A percentile compares a stretch with the other conserved stretches of the same genome.
phyloP scores from a whole-genome alignment of 2,888 invertebrate species.

The Rhyacophila evoluta region DNA sequence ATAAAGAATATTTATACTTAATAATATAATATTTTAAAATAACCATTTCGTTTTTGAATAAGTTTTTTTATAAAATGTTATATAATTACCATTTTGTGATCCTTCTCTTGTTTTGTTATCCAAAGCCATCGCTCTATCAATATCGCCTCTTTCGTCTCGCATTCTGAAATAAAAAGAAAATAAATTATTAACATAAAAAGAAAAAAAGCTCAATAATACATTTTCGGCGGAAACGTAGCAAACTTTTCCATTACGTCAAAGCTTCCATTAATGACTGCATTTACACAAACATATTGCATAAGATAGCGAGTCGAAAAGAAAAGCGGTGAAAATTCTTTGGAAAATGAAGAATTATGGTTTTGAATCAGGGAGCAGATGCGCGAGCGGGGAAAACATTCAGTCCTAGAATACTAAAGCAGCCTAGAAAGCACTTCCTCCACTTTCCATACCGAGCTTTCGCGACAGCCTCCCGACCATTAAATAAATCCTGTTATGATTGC shows the following conservation, averaged over 20 bases:
- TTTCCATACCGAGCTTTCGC: conserved; percentile 23
- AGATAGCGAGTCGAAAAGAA: conserved; percentile 19
- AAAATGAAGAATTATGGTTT: conserved; percentile 51
- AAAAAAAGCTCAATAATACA: background rate
- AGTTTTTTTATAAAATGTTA: no score
- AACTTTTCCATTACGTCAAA: conserved; percentile 22
- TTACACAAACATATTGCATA: conserved; percentile 24
- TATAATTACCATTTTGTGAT: conserved; percentile 84
- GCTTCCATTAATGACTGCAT: conserved; percentile 13
- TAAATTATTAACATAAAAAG: conserved; percentile 25
- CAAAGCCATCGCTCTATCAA: conserved; percentile 83
- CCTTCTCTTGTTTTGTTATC: conserved; percentile 89
- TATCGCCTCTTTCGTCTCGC: conserved; percentile 88
- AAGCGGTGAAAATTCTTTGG: conserved; percentile 34
- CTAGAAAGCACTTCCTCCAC: conserved; percentile 35
- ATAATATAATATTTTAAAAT: no score
- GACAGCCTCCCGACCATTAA: conserved; percentile 46
- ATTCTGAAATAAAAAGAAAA: conserved; percentile 76
- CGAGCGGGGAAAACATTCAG: conserved; percentile 30
- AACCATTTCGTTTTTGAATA: no score
- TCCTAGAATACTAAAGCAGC: conserved; percentile 36
- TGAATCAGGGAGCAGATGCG: conserved; percentile 52
- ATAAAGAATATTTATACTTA: background rate
- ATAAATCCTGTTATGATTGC: conserved; percentile 55
- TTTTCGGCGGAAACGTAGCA: conserved; percentile 10